Evolutionary conservation across 1,140 invertebrate species (phyloP).

Genomic region (Meloidogyne floridensis): DNA sequence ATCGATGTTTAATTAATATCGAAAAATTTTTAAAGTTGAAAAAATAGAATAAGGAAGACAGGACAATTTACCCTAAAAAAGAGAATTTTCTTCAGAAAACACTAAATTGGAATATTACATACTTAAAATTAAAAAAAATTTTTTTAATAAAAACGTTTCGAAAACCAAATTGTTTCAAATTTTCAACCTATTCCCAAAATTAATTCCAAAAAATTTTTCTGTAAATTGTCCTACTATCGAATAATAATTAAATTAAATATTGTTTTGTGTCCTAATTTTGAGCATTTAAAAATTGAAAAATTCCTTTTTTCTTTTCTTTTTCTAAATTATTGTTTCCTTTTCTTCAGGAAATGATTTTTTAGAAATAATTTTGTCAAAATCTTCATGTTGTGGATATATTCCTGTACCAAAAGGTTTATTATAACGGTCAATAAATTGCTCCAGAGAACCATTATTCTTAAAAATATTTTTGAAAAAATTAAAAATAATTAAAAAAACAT

Average conservation of each 20-base stretch:
- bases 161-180: too few species aligned
- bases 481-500: background rate
- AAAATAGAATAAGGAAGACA: background rate
- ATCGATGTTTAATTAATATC: background rate
- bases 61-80: too few species aligned
- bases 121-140: too few species aligned
- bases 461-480: background rate
- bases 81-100: too few species aligned
- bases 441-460: conserved; percentile 20
- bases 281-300: background rate
- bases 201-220: too few species aligned
- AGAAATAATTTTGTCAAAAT: conserved; percentile 30
- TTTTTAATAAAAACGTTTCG: too few species aligned
- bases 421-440: conserved; percentile 32
- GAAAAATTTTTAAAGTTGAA: background rate
- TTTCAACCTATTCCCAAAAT: too few species aligned
- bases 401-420: conserved; percentile 25
- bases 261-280: background rate
- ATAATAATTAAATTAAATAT: background rate
- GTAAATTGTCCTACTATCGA: too few species aligned
- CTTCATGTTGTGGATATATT: conserved; percentile 19
- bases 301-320: background rate
- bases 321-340: conserved; percentile 60
- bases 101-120: too few species aligned
- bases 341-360: conserved; percentile 35